Evolutionary conservation across 2,113 vertebrate genomes (phyloP).

Genomic region (Syngnathus scovelli): DNA sequence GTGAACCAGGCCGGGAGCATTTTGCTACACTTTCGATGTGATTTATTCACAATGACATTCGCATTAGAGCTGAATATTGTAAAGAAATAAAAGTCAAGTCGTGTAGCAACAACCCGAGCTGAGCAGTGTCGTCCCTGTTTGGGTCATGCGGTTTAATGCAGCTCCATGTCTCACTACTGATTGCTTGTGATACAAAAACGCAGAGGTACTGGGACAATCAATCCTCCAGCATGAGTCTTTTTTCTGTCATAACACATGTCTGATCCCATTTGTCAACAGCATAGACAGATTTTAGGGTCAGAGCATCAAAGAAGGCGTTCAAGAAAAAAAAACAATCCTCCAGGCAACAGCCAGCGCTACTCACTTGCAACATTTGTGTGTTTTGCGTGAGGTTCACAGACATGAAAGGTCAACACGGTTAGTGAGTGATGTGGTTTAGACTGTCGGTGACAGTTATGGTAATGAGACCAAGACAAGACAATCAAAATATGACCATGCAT

Average conservation of each 20-base stretch:
- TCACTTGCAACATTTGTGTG: slow-evolving; percentile 1
- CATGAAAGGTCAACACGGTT: slow-evolving; percentile 2
- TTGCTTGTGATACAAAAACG: slow-evolving; percentile 43
- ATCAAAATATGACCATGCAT: slow-evolving; percentile 16
- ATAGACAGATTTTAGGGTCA: slow-evolving; percentile 36
- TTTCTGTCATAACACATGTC: slow-evolving; percentile 26
- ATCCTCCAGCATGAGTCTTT: slow-evolving; percentile 26
- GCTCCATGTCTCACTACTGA: slow-evolving; percentile 44
- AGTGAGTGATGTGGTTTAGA: slow-evolving; percentile 40
- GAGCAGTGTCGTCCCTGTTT: slow-evolving; percentile 11
- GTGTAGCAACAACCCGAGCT: slow-evolving; percentile 10
- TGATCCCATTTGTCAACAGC: slow-evolving; percentile 56
- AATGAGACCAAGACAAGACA: slow-evolving; percentile 30
- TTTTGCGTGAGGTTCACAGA: neutral
- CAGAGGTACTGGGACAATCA: slow-evolving; percentile 27
- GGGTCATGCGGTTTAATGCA: slow-evolving; percentile 49
- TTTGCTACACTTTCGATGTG: slow-evolving; percentile 37
- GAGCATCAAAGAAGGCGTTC: slow-evolving; percentile 8
- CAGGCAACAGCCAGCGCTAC: neutral
- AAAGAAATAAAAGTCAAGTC: slow-evolving; percentile 23
- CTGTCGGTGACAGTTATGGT: slow-evolving; percentile 44
- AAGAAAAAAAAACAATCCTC: neutral
- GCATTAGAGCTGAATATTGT: slow-evolving; percentile 40
- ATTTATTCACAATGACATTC: slow-evolving; percentile 32
- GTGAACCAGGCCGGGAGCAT: slow-evolving; percentile 16